Evolutionary conservation across 2,113 vertebrate genomes (phyloP), one percentile per base, ranked within the genome.

Genomic region (Mesoclemmys tuberculata): DNA sequence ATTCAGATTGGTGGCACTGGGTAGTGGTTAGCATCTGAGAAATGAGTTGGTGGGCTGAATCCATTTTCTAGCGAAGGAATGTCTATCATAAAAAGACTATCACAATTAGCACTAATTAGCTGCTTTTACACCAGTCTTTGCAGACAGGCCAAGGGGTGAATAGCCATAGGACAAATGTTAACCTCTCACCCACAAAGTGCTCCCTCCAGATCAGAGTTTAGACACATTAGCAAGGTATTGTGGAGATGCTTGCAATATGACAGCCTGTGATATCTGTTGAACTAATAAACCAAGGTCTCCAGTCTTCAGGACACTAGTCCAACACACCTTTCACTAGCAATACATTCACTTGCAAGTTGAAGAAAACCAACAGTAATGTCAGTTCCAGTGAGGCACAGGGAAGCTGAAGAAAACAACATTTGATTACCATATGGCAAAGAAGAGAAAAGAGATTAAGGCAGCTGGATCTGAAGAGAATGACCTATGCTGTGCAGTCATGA

Each of bases 91-190:
- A 90, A 96, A 89, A 41, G 21, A 22, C 82, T 75, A 3, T 29
- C 4, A 9, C 77, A 85, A 80, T 96, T 94, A 93, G 85, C 85
- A 46, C 22, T 87, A 84, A 95, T 83, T 83, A 89, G 41, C 55
- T 94, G 54, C 55, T 81, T 4, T 44, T 41, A 38, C 26, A 74
- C 75, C 31, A 85, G 41, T 80, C 3, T 0, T 38, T 24, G 61
- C 31, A 79, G 19, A 1, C 1, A 54, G 19, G n/a, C 51, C n/a
- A 29, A 83, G 92, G 93, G 71, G 51, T 90, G 18, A 51, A 82
- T 35, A 90, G 54, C 54, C n/a, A 24, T 44, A 49, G 90, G 88
- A 86, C 91, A 93, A 80, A 83, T 41, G 8, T 51, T 12, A 83
- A n/a, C 78, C 18, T 84, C 51, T 89, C 87, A 71, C 22, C 77